Percentiles rank a stretch among this genome's conserved stretches.
Conservation (phyloP, 2,888 invertebrate genomes). For the Patella caerulea region DNA sequence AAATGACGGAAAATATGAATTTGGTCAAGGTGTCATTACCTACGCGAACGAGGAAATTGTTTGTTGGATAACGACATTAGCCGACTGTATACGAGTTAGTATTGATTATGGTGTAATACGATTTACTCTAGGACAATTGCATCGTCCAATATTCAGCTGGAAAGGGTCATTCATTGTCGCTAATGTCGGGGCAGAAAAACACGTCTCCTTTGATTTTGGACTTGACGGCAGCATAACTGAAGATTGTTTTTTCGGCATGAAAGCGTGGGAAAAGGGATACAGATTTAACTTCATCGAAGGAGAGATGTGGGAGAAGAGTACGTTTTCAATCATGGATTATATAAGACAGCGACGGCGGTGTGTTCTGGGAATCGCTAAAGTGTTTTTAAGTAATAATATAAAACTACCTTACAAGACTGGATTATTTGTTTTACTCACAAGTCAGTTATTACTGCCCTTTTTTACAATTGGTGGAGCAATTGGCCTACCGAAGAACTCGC, state of each 20-base stretch:
- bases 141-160: constrained; percentile 56
- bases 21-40: constrained; percentile 61
- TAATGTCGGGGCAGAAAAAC: constrained; percentile 49
- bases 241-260: constrained; percentile 60
- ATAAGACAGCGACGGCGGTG: constrained; percentile 54
- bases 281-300: constrained; percentile 58
- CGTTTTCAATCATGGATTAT: constrained; percentile 53
- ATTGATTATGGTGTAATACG: constrained; percentile 51
- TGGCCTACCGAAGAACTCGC: constrained; percentile 43
- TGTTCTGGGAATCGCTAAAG: constrained; percentile 54
- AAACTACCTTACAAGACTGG: constrained; percentile 48
- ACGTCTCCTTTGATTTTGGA: constrained; percentile 58
- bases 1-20: constrained; percentile 39
- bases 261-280: constrained; percentile 53
- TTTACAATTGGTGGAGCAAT: no score
- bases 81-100: constrained; percentile 53
- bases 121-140: constrained; percentile 48
- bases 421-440: no score
- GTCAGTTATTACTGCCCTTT: no score
- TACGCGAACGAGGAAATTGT: constrained; percentile 57
- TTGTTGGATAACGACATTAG: constrained; percentile 54
- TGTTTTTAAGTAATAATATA: constrained; percentile 43
- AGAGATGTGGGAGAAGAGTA: constrained; percentile 60
- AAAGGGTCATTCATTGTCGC: constrained; percentile 59
- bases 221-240: constrained; percentile 58